Evolutionary conservation across 2,113 vertebrate species (phyloP).

Genomic region (Recurvirostra avosetta): DNA sequence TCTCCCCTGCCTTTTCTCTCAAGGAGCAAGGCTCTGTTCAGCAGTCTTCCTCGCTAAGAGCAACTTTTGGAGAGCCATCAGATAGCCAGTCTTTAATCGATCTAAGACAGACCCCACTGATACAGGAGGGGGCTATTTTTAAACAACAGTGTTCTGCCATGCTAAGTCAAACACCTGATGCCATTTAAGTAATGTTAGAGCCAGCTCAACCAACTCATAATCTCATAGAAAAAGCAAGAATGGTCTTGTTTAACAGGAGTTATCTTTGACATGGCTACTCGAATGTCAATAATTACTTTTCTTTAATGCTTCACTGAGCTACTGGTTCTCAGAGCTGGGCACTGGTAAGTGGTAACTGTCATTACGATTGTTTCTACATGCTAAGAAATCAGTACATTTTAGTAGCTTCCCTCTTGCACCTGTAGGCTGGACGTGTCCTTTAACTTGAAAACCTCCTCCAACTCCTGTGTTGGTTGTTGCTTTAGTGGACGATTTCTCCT

Average conservation of each 20-base stretch:
- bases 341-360: neutral
- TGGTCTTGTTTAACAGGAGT: neutral
- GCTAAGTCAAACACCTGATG: neutral
- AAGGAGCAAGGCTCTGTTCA: neutral
- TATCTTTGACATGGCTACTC: neutral
- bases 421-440: neutral
- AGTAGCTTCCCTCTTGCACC: neutral
- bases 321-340: neutral
- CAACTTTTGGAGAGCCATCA: neutral
- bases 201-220: neutral
- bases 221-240: neutral
- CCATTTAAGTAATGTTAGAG: neutral
- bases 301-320: neutral
- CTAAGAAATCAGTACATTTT: neutral
- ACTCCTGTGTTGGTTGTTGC: rapidly evolving
- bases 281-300: neutral
- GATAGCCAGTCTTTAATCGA: neutral
- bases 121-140: neutral
- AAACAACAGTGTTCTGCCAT: neutral
- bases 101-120: neutral
- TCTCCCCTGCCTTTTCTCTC: neutral
- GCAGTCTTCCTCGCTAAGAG: neutral
- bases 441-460: neutral
- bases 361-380: neutral
- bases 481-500: neutral